Evolutionary conservation across 2,888 invertebrate genomes (phyloP), one percentile per base, ranked within the genome.

Genomic region (Drosophila colorata): DNA sequence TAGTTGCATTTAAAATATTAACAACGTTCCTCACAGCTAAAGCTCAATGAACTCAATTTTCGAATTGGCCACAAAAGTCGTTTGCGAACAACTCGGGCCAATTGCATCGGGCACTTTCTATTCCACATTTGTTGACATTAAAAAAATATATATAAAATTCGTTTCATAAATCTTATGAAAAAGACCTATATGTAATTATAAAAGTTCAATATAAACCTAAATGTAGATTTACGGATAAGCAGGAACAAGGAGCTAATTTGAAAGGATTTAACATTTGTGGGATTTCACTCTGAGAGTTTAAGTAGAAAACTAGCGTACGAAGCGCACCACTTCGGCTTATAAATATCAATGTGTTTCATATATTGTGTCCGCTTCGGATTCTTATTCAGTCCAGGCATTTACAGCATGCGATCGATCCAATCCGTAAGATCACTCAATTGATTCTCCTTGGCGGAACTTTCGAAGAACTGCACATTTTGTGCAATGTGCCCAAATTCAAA

Each of bases 401-500:
- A 90, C 70, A 91, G 61, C 72, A 86, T 91, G 89, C 94, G 94
- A 57, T 94, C 93, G 82, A 97, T 93, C 97, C 97, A 97, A n/a
- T 94, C 94, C 73, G 95, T 93, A 35, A 97, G 88, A 49, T 94
- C 92, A 57, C 94, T 93, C 35, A 97, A 92, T 74, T 96, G 94
- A 11, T 94, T 93, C 0, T 95, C 93, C 44, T 93, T 93, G 20
- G 95, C 95, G 23, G 94, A 95, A 52, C 94, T 93, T 90, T 96
- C 96, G 0, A 93, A 94, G 83, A 97, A 94, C 37, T 95, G 95
- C 11, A 98, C 94, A 70, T 94, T 94, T 57, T 94, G 93, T 23
- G 93, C 93, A 11, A 97, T 92, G 80, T 97, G 96, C 0, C 94
- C 93, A 91, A 98, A 98, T 83, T 96, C 95, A 92, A 98, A 98